Conservation (phyloP, 2,113 vertebrate species). For the Phalacrocorax aristotelis region DNA sequence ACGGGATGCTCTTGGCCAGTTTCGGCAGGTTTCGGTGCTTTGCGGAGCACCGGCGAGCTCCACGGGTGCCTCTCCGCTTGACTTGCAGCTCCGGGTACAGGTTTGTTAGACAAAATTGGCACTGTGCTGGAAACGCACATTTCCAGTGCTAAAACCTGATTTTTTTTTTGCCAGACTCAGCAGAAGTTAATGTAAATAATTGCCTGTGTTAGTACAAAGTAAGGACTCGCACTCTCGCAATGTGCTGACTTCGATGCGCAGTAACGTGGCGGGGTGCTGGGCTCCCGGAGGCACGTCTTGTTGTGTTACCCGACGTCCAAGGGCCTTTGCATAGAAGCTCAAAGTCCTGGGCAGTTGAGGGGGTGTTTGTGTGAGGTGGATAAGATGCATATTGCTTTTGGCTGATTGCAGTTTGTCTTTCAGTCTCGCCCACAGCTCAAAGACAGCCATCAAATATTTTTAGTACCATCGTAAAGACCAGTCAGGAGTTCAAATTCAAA, state of each 20-base stretch:
- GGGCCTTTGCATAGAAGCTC: background rate
- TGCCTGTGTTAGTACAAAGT: background rate
- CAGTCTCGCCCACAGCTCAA: background rate
- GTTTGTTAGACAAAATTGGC: background rate
- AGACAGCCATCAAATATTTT: background rate
- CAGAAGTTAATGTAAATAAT: background rate
- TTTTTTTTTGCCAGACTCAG: background rate
- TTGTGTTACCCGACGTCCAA: fast-evolving
- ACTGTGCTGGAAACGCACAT: background rate
- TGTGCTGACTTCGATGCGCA: background rate
- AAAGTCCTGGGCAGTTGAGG: background rate
- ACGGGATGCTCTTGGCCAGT: background rate
- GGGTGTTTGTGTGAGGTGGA: too few species aligned
- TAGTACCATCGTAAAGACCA: background rate
- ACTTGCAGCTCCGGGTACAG: background rate
- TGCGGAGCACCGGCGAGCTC: fast-evolving
- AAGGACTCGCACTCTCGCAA: background rate
- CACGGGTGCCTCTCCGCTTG: fast-evolving
- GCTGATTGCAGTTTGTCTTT: background rate
- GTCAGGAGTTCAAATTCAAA: background rate
- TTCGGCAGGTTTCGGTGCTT: background rate
- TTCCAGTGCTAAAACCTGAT: background rate
- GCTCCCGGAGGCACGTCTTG: background rate
- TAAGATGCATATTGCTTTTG: background rate
- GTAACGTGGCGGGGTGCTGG: fast-evolving